Evolutionary conservation across 2,888 invertebrate genomes (phyloP).

Genomic region (Uloborus plumipes): DNA sequence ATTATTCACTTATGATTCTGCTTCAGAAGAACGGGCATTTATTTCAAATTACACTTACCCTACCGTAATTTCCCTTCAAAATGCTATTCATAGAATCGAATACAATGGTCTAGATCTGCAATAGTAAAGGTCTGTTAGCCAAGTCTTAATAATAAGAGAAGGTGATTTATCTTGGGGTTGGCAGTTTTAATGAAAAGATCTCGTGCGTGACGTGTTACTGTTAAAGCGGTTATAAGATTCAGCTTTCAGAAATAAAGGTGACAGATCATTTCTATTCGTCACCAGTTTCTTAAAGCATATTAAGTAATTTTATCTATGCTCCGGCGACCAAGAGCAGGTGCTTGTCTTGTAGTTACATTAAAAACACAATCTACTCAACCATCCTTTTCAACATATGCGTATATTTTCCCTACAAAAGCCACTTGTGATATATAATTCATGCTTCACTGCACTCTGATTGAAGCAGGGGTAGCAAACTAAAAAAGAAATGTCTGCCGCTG

Average conservation of each 20-base stretch:
- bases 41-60: too few species aligned
- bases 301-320: slow-evolving; percentile 57
- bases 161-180: slow-evolving; percentile 21
- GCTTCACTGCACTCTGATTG: slow-evolving; percentile 30
- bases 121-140: too few species aligned
- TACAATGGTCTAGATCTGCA: too few species aligned
- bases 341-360: slow-evolving; percentile 31
- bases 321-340: slow-evolving; percentile 25
- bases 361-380: slow-evolving; percentile 34
- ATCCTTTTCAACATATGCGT: slow-evolving; percentile 37
- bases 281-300: slow-evolving; percentile 31
- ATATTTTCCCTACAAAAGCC: slow-evolving; percentile 33
- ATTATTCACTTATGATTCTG: too few species aligned
- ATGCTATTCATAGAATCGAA: too few species aligned
- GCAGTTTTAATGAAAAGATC: slow-evolving; percentile 14
- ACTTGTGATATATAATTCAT: slow-evolving; percentile 43
- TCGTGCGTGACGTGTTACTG: slow-evolving; percentile 33
- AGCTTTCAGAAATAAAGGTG: slow-evolving; percentile 26
- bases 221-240: slow-evolving; percentile 20
- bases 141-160: too few species aligned
- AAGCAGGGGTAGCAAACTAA: background rate
- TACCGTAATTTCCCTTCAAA: too few species aligned
- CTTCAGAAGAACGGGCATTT: too few species aligned
- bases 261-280: slow-evolving; percentile 31
- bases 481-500: too few species aligned